A percentile compares a stretch with the other conserved stretches of the same genome.
Evolutionary conservation across 2,888 invertebrate genomes (phyloP).

Genomic region (Tanypteryx hageni): DNA sequence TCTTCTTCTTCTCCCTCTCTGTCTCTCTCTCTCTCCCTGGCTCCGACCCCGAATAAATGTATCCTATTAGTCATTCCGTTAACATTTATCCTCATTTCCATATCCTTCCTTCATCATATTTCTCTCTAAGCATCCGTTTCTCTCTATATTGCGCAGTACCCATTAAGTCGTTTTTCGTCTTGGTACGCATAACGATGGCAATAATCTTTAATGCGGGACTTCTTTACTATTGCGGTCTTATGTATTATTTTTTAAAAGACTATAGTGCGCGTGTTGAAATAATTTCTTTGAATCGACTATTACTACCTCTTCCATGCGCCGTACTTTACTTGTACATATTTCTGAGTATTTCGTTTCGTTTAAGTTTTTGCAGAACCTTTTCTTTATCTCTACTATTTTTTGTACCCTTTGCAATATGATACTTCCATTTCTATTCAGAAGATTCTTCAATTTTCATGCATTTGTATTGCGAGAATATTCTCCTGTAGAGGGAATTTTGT

Average conservation of each 20-base stretch:
- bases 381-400: too few relatives aligned
- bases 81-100: slow-evolving; percentile 28
- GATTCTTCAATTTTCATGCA: too few relatives aligned
- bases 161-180: slow-evolving; percentile 4
- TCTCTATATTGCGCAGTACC: not conserved
- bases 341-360: too few relatives aligned
- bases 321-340: too few relatives aligned
- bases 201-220: not conserved
- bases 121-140: not conserved
- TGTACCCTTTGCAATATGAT: too few relatives aligned
- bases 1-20: not conserved
- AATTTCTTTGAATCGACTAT: not conserved
- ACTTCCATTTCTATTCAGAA: too few relatives aligned
- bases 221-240: not conserved
- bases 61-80: slow-evolving; percentile 25
- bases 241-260: not conserved
- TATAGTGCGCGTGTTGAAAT: not conserved
- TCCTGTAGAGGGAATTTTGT: too few relatives aligned
- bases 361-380: too few relatives aligned
- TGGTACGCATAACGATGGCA: not conserved
- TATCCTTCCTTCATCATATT: not conserved
- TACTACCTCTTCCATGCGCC: too few relatives aligned
- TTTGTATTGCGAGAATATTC: too few relatives aligned
- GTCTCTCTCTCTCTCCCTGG: not conserved
- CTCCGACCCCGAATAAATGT: not conserved